Base-by-base conservation (phyloP, 2,888 invertebrate genomes). In the Punctoribates punctum region DNA sequence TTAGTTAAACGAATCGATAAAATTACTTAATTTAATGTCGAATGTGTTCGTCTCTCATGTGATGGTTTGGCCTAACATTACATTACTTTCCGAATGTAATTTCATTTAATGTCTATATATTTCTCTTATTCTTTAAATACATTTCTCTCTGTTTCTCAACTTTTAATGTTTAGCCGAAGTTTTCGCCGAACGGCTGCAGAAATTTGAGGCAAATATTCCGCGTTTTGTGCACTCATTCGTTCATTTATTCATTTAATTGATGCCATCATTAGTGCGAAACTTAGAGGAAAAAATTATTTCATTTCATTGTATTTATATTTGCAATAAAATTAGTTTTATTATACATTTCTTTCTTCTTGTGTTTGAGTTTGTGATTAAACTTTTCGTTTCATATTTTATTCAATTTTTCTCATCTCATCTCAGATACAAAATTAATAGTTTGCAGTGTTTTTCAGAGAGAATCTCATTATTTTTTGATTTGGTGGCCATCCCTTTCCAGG, bases 381-480 rank as follows among this genome's bases (percentile, higher is more conserved):
- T 13, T 8, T 23, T 23, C 13, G 60, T 60, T 27, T 57, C 23
- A 60, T 27, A 60, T 60, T 15, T 27, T 60, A 60, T 60, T 23
- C 23, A 13, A 9, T 23, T 60, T 25, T 60, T 60, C 27, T 48
- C 25, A 57, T 60, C 60, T 60, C 13, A 8, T 27, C 29, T 60
- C 23, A 29, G 27, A 60, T 60, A 27, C 60, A 60, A 60, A 57
- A 60, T 60, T 60, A 60, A 60, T 60, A 60, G 60, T 23, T 60
- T 60, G n/a, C 27, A 23, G 27, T 60, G n/a, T 11, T 60, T 27
- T 60, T 34, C 34, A 34, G 9, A 29, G 67, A 67, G 67, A 67
- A 38, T 38, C 67, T 67, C 67, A 67, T 67, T 67, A 67, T 38
- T 29, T 67, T 67, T 38, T 67, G 38, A 67, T 67, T 20, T 29